Conservation (phyloP, 2,797 vertebrate genomes). For the Orientallactaga sibirica region DNA sequence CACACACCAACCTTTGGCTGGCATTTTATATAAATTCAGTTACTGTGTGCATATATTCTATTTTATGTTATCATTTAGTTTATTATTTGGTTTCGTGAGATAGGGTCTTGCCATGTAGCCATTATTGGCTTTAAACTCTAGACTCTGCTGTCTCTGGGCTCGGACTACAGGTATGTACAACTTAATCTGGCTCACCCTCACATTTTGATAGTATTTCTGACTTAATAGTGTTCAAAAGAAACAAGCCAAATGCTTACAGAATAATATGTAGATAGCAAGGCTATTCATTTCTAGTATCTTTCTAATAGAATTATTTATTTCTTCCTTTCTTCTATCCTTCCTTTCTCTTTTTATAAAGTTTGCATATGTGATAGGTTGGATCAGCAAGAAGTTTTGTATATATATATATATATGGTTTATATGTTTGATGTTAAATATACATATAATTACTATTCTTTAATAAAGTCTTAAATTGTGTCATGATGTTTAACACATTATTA, state of each 20-base stretch:
- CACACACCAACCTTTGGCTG: neutral
- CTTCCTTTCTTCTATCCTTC: neutral
- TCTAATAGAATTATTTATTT: neutral
- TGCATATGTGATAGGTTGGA: neutral
- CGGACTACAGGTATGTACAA: neutral
- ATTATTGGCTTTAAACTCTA: neutral
- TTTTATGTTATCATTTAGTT: neutral
- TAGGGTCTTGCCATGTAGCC: neutral
- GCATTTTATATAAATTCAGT: neutral
- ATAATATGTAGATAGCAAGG: neutral
- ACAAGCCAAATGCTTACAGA: neutral
- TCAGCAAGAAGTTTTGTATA: neutral
- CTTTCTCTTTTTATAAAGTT: neutral
- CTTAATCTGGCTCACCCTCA: neutral
- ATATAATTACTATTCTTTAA: constrained; percentile 2
- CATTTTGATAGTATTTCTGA: neutral
- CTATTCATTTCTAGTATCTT: neutral
- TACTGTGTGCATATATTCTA: neutral
- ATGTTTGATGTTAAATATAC: constrained; percentile 25
- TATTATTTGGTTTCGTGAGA: neutral
- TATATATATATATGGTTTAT: neutral
- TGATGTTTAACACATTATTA: constrained; percentile 37
- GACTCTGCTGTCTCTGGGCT: neutral
- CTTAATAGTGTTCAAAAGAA: neutral
- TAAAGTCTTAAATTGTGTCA: neutral